phyloP scores from a whole-genome alignment of 2,888 invertebrate genomes.

The Coleophora deauratella region DNA sequence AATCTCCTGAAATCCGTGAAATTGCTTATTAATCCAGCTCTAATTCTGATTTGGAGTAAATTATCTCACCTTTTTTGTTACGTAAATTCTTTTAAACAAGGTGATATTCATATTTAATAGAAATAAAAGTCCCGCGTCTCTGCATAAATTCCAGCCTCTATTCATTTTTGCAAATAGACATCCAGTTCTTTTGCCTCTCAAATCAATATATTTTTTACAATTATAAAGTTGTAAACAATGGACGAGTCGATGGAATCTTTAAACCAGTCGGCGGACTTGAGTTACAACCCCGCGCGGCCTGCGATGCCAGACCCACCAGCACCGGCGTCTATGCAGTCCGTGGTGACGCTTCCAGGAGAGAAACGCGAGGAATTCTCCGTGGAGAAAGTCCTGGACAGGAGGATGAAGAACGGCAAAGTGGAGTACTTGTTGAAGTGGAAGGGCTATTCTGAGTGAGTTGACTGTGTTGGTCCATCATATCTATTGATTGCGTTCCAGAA shows the following conservation, averaged over 20 bases:
- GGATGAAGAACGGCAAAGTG: constrained; percentile 79
- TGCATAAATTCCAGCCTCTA: no score
- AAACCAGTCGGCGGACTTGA: constrained; percentile 6
- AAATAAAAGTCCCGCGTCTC: no score
- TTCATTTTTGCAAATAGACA: no score
- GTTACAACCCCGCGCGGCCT: background rate
- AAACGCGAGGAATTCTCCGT: constrained; percentile 81
- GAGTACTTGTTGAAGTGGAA: constrained; percentile 80
- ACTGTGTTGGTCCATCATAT: no score
- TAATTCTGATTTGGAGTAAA: no score
- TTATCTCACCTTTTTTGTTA: no score
- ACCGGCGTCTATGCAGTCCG: constrained; percentile 14
- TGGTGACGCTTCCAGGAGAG: constrained; percentile 25
- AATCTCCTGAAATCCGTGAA: no score
- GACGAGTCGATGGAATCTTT: constrained; percentile 29
- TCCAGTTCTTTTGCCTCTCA: no score
- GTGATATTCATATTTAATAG: no score
- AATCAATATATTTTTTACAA: no score
- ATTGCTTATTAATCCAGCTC: no score
- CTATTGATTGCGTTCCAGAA: background rate
- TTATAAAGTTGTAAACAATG: constrained; percentile 11
- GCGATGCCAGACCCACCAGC: constrained; percentile 13
- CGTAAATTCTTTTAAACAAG: no score
- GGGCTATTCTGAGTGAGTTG: constrained; percentile 76
- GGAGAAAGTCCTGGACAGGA: constrained; percentile 82